These are phyloP conservation scores for Stratiomys singularior DNA, from an alignment of 2,888 invertebrate genomes.

Conservation along the genomic window DNA sequence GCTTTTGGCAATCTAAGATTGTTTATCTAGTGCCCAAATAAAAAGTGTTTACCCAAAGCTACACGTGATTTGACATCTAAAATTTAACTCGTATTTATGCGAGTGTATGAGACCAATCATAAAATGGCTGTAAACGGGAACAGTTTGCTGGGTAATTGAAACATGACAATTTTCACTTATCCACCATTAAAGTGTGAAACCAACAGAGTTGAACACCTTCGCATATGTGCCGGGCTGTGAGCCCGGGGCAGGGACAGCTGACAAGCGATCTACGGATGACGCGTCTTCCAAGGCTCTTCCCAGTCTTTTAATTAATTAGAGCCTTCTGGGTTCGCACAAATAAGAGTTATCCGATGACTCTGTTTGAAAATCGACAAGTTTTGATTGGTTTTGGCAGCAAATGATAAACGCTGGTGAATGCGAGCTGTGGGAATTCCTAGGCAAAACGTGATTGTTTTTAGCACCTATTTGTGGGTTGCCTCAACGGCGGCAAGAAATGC, in stretches of 20 bases:
- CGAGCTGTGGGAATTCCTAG: conserved; percentile 20
- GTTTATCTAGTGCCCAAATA: too few relatives aligned
- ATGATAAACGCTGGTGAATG: neutral
- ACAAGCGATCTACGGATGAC: too few relatives aligned
- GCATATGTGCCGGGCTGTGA: too few relatives aligned
- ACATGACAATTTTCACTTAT: conserved; percentile 32
- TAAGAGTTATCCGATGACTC: neutral
- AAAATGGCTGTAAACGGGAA: conserved; percentile 12
- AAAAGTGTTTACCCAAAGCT: too few relatives aligned
- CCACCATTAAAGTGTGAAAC: conserved; percentile 18
- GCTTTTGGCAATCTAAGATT: neutral
- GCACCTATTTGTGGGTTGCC: conserved; percentile 22
- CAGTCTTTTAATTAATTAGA: conserved; percentile 43
- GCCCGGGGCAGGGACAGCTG: too few relatives aligned
- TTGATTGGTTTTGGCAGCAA: conserved; percentile 25
- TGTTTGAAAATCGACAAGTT: conserved; percentile 36
- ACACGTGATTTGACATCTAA: too few relatives aligned
- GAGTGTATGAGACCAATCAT: conserved; percentile 16
- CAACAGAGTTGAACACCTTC: neutral
- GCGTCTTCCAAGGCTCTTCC: neutral
- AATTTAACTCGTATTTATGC: neutral
- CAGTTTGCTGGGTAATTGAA: neutral
- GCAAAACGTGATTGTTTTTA: conserved; percentile 30
- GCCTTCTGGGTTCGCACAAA: conserved; percentile 24
- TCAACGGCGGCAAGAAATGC: neutral